Evolutionary conservation across 2,113 vertebrate species (phyloP), one percentile per base, ranked within the genome.

Genomic region (Glaucidium brasilianum): DNA sequence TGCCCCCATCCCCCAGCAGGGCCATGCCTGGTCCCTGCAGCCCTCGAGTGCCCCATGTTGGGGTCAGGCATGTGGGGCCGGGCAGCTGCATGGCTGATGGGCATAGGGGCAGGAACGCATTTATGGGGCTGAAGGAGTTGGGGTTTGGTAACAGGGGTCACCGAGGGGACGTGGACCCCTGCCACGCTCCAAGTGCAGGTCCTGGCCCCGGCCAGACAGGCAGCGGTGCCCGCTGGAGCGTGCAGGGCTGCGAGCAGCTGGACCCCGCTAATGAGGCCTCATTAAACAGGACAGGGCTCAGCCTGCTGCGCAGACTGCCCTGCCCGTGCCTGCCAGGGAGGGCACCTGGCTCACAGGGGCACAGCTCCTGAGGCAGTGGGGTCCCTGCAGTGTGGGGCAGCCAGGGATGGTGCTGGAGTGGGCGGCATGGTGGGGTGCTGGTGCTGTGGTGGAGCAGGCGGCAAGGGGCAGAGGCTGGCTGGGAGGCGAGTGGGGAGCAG

Each of bases 221-320:
- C 92, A 88, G 83, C 27, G 49, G 96, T 97, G 97, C 91, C 80
- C 56, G 26, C 82, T 76, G 59, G 90, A 98, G 97, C 96, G 8
- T 95, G 85, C 27, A 47, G 93, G 94, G 85, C 92, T 88, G 58
- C 3, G 59, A 98, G 97, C 98, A 98, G 98, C 98, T 98, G 98
- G 98, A 98, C 97, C 84, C 97, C 43, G 10, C 97, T 98, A 98
- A 98, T 98, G 98, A 98, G 98, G 96, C 95, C 97, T 98, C 97
- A 97, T 98, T 98, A 98, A 96, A 55, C 88, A 60, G 95, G 92
- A 88, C 63, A 32, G 94, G 79, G 89, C 92, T 95, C 92, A 77
- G 97, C 96, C 91, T 19, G 12, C 83, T 52, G 86, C 2, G 37
- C 78, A 59, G 90, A 39, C 34, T 85, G 90, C 89, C 87, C 83